Conservation (phyloP, 2,113 vertebrate genomes). For the Parotia lawesii region DNA sequence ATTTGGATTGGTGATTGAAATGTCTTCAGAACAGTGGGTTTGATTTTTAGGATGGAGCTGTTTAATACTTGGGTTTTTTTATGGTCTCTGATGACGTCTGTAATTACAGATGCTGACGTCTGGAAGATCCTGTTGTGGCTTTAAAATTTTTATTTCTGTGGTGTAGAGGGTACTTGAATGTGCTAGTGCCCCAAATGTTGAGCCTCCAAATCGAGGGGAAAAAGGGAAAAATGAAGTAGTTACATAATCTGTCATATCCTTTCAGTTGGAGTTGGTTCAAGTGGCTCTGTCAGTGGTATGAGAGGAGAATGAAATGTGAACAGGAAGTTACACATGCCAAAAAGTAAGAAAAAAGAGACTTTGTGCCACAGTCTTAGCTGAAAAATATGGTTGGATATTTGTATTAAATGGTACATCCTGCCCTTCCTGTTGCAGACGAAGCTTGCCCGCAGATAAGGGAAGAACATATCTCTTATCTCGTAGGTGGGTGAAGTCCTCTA, state of each 20-base stretch:
- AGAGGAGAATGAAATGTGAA: neutral
- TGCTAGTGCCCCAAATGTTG: neutral
- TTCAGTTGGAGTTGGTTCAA: neutral
- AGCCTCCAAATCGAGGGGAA: neutral
- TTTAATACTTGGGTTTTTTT: neutral
- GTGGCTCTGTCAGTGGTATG: neutral
- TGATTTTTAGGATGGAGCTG: neutral
- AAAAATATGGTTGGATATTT: neutral
- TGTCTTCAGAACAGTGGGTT: neutral
- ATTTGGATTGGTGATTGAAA: neutral
- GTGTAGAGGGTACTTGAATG: neutral
- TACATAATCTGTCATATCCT: neutral
- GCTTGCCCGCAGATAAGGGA: neutral
- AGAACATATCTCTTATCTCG: accelerated
- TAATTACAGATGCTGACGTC: neutral
- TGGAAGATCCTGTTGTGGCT: neutral
- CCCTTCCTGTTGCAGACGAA: neutral
- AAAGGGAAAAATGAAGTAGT: neutral
- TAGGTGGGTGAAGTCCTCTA: neutral
- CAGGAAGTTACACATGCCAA: neutral
- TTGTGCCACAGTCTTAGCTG: neutral
- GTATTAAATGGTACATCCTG: neutral
- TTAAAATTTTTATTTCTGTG: neutral
- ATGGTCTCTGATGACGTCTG: neutral
- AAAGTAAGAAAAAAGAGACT: neutral